Conservation (phyloP, 2,113 vertebrate species). For the Melanotaenia duboulayi region DNA sequence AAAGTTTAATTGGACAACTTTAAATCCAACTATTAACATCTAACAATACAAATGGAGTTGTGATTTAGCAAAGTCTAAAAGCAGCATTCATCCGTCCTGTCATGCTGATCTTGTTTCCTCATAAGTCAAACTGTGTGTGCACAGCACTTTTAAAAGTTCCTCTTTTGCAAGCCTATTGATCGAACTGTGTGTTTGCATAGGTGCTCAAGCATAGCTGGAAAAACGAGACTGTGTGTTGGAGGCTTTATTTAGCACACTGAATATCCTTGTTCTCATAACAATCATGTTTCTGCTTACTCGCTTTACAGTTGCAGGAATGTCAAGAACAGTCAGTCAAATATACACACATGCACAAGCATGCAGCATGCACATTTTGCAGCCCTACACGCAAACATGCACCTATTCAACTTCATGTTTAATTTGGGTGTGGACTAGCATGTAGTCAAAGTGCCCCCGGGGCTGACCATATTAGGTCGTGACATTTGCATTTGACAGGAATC, state of each 20-base stretch:
- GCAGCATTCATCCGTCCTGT: neutral
- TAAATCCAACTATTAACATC: neutral
- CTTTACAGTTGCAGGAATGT: conserved; percentile 63
- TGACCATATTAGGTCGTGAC: conserved; percentile 85
- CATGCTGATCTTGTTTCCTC: neutral
- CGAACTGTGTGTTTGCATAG: conserved; percentile 41
- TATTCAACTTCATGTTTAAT: conserved; percentile 62
- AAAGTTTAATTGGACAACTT: neutral
- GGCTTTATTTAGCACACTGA: conserved; percentile 55
- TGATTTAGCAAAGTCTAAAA: conserved; percentile 2
- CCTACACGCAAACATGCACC: conserved; percentile 14
- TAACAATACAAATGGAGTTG: neutral
- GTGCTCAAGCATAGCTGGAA: conserved; percentile 36
- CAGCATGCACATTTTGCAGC: conserved; percentile 11
- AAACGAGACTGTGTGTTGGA: conserved; percentile 25
- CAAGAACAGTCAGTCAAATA: conserved; percentile 49
- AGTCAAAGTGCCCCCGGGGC: conserved; percentile 79
- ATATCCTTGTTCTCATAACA: conserved; percentile 43
- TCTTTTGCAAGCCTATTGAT: conserved; percentile 40
- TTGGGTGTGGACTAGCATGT: conserved; percentile 56
- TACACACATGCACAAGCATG: conserved; percentile 16
- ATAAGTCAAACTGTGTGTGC: conserved; percentile 3
- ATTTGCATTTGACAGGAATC: conserved; percentile 85
- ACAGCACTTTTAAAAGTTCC: conserved; percentile 47
- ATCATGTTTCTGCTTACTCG: conserved; percentile 49